Base-by-base conservation (phyloP, 2,797 vertebrate species). In the Triplophysa yarkandensis region DNA sequence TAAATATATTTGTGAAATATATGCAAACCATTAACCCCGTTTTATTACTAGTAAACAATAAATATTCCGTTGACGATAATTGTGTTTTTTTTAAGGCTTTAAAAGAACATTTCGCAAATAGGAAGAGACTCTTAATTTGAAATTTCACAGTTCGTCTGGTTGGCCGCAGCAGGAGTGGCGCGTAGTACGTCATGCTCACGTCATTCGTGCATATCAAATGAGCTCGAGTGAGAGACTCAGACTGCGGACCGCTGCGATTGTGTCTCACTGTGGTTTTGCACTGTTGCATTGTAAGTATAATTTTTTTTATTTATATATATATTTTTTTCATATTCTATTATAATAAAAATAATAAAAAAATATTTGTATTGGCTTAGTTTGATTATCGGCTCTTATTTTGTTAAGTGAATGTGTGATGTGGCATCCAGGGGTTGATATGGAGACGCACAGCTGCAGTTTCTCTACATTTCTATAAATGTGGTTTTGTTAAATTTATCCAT, bases 41-140 rank as follows among this genome's bases (percentile, higher is more conserved):
- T n/a, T n/a, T n/a, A n/a, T n/a, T n/a, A n/a, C n/a, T n/a, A n/a
- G n/a, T n/a, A n/a, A n/a, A n/a, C n/a, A n/a, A n/a, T n/a, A n/a
- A n/a, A n/a, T n/a, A n/a, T n/a, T n/a, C n/a, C n/a, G n/a, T n/a
- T n/a, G n/a, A n/a, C n/a, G n/a, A n/a, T n/a, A n/a, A n/a, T n/a
- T n/a, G n/a, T n/a, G n/a, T n/a, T n/a, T n/a, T n/a, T n/a, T n/a
- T n/a, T n/a, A n/a, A n/a, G n/a, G n/a, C n/a, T n/a, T n/a, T n/a
- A n/a, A n/a, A n/a, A n/a, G n/a, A n/a, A n/a, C n/a, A n/a, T n/a
- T n/a, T n/a, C n/a, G n/a, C n/a, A n/a, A n/a, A n/a, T n/a, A n/a
- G n/a, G n/a, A n/a, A n/a, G n/a, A n/a, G 13, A 3, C 85, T 84
- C 86, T 91, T 90, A 90, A 57, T 90, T 85, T 87, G 68, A 80